A percentile compares a stretch with the other conserved stretches of the same genome.
Conservation (phyloP, 2,797 vertebrate genomes). For the Mormyrus hasselquistii region DNA sequence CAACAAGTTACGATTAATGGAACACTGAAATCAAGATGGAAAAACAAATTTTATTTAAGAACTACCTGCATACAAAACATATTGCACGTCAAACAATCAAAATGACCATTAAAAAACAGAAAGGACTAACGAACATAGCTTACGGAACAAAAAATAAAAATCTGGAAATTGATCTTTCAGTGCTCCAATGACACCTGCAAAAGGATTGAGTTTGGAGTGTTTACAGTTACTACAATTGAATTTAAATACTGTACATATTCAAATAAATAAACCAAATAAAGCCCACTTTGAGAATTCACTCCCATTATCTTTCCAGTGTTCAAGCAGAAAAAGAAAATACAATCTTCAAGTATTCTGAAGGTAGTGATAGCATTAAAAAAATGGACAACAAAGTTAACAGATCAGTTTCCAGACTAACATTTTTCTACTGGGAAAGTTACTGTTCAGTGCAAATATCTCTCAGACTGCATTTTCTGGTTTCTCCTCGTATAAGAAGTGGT, state of each 20-base stretch:
- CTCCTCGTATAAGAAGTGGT: constrained; percentile 91
- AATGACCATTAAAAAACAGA: constrained; percentile 72
- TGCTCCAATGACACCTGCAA: constrained; percentile 84
- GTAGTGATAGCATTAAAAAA: constrained; percentile 60
- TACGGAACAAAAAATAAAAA: constrained; percentile 78
- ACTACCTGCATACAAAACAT: constrained; percentile 99
- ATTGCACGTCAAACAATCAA: constrained; percentile 99
- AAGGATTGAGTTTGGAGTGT: constrained; percentile 91
- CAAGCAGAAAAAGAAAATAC: constrained; percentile 76
- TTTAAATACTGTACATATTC: constrained; percentile 99
- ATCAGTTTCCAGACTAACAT: constrained; percentile 88
- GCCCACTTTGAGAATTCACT: constrained; percentile 84
- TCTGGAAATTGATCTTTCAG: constrained; percentile 94
- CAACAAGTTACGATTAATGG: background rate
- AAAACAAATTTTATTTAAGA: constrained; percentile 99
- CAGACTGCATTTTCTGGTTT: constrained; percentile 83
- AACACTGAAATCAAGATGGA: constrained; percentile 72
- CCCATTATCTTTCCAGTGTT: constrained; percentile 78
- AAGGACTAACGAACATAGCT: constrained; percentile 79
- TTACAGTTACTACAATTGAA: constrained; percentile 77
- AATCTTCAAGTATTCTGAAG: constrained; percentile 76
- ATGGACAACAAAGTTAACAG: constrained; percentile 70
- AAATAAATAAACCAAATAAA: constrained; percentile 99
- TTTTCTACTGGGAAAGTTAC: constrained; percentile 78
- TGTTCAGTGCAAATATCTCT: constrained; percentile 97